Evolutionary conservation across 2,888 invertebrate genomes (phyloP).

Genomic region (Stegophylla sp.): DNA sequence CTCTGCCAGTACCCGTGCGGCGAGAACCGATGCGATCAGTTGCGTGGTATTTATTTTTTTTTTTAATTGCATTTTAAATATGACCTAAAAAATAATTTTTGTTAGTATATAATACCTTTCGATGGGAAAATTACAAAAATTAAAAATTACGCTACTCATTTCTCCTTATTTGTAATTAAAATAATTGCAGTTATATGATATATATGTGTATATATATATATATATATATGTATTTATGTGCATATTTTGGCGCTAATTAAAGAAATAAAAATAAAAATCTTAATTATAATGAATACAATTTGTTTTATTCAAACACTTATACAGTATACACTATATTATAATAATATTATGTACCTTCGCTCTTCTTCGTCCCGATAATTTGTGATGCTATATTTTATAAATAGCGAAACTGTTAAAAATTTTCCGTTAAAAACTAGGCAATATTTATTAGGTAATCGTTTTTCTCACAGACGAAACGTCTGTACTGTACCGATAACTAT

Average conservation of each 20-base stretch:
- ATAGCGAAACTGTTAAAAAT: background rate
- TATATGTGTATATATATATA: too few species aligned
- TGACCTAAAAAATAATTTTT: conserved; percentile 3
- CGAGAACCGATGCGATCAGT: background rate
- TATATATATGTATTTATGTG: too few species aligned
- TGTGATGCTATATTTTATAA: conserved; percentile 19
- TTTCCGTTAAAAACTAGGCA: background rate
- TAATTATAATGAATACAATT: background rate
- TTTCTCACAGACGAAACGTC: background rate
- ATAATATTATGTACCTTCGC: too few species aligned
- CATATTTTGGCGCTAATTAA: background rate
- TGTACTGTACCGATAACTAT: too few species aligned
- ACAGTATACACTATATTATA: background rate
- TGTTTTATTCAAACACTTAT: background rate
- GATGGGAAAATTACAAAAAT: background rate
- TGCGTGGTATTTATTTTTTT: conserved; percentile 1
- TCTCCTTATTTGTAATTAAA: background rate
- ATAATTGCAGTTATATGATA: background rate
- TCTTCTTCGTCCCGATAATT: background rate
- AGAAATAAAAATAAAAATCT: conserved; percentile 63
- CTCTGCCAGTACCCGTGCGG: background rate
- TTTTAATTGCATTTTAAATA: conserved; percentile 11
- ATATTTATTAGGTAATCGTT: conserved; percentile 10
- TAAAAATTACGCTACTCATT: background rate
- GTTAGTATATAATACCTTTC: background rate